Percentiles rank a stretch among this genome's conserved stretches.
These are phyloP conservation scores for Sceloporus undulatus DNA, from an alignment of 2,113 vertebrate species.

Conservation along the genomic window DNA sequence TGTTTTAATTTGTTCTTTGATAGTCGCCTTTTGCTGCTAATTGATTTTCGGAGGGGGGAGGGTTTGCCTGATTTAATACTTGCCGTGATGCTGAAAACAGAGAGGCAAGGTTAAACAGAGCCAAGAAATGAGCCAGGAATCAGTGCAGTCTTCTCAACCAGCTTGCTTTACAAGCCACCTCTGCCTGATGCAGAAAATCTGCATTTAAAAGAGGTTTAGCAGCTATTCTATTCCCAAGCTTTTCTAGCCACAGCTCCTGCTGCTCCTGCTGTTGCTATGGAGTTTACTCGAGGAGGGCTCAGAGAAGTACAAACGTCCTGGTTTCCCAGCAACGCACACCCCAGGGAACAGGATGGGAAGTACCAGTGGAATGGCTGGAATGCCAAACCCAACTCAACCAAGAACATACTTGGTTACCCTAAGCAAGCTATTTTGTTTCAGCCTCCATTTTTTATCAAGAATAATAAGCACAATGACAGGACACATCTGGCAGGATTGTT, in stretches of 20 bases:
- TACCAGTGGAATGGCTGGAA: not conserved
- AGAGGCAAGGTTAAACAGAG: slow-evolving; percentile 29
- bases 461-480: not conserved
- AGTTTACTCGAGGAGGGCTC: not conserved
- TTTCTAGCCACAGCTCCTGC: rapidly evolving
- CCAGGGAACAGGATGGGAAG: not conserved
- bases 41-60: slow-evolving; percentile 76
- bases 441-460: not conserved
- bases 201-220: not conserved
- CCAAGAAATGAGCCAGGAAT: slow-evolving; percentile 24
- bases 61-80: slow-evolving; percentile 74
- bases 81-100: slow-evolving; percentile 61
- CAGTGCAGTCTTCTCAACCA: rapidly evolving
- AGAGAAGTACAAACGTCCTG: not conserved
- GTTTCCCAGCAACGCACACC: slow-evolving; percentile 21
- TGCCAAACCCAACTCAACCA: not conserved
- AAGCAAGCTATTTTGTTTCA: not conserved
- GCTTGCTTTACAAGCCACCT: rapidly evolving
- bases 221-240: not conserved
- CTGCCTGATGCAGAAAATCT: not conserved
- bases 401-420: not conserved
- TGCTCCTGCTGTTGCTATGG: rapidly evolving
- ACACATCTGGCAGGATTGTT: not conserved
- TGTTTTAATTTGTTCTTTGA: slow-evolving; percentile 76
- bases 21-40: slow-evolving; percentile 80